Base-by-base conservation (phyloP, 2,113 vertebrate genomes). In the Oplegnathus fasciatus region DNA sequence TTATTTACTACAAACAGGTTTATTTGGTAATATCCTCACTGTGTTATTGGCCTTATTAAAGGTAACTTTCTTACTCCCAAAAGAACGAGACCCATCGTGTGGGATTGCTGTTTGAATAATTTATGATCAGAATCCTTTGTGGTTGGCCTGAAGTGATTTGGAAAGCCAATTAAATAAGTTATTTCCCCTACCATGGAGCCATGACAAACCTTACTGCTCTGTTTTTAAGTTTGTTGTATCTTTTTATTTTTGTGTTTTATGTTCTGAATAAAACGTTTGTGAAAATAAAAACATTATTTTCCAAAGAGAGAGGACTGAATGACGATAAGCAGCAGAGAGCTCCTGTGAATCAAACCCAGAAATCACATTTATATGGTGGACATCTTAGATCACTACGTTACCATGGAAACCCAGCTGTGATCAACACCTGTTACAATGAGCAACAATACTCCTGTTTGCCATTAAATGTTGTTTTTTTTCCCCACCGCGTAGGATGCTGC, bases 311-410 rank as follows among this genome's bases (percentile, higher is more conserved):
- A 34, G 26, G 9, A 72, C 0, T 22, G 18, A 32, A 3, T 11
- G n/a, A 13, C 44, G 28, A 46, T 46, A 15, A 48, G 37, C 46
- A 37, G 44, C 44, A 52, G 44, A 10, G 22, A 64, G 58, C 50
- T 32, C 2, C 34, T 65, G 17, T 62, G 60, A 30, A 20, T 14
- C n/a, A 52, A 54, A 22, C 2, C 2, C 15, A 20, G 37, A 28
- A 28, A 58, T 48, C 57, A 10, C 28, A 62, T 37, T 42, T 28
- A 57, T 42, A 28, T 10, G 11, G 20, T 17, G 57, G 44, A n/a
- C 72, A 50, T 34, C 58, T 75, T n/a, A 32, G 58, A 62, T 62
- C 58, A 6, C 28, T 50, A 15, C 28, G 11, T 62, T 74, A 74
- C 72, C 57, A 48, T 32, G 42, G 46, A 13, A 48, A 70, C 46